Base-by-base conservation (phyloP, 2,888 invertebrate genomes). In the Folsomia manolachei region DNA sequence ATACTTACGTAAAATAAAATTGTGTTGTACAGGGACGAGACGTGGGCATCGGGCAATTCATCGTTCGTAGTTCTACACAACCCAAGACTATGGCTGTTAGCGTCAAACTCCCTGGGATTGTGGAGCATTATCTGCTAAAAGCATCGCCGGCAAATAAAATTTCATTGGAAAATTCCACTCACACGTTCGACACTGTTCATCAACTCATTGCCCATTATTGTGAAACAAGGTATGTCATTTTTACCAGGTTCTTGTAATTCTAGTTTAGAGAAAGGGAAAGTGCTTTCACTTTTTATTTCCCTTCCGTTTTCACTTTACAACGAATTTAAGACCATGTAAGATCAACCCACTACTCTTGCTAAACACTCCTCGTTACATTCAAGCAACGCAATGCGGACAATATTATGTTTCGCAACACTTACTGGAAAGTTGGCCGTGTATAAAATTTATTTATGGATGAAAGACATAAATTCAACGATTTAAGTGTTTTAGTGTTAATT, bases 41-140 rank as follows among this genome's bases (percentile, higher is more conserved):
- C 70, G 75, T 79, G 71, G n/a, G n/a, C n/a, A n/a, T n/a, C n/a
- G 80, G 80, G 93, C 94, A 94, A 83, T 97, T 97, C 83, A 93
- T 97, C 67, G 96, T 97, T 53, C 90, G 97, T 63, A 93, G 95
- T 83, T 96, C 96, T 60, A 95, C 95, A 82, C 95, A 95, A 84
- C 89, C 91, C 60, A 92, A 93, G 81, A 95, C 96, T 69, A 95
- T 96, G 94, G 97, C 97, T 56, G 89, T 97, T 79, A 95, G 95
- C 64, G 95, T 97, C 63, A 90, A 95, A 14, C 86, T 95, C 76
- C 94, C 94, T 0, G 93, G 94, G 1, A 93, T 94, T 9, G 94
- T 96, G 82, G 96, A 97, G 83, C 97, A 97, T 85, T 97, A 97
- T 86, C 89, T 97, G 82, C 94, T 97, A 80, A 95, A 95, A 84